phyloP scores from a whole-genome alignment of 2,888 invertebrate species.

The Andrena bucephala region DNA sequence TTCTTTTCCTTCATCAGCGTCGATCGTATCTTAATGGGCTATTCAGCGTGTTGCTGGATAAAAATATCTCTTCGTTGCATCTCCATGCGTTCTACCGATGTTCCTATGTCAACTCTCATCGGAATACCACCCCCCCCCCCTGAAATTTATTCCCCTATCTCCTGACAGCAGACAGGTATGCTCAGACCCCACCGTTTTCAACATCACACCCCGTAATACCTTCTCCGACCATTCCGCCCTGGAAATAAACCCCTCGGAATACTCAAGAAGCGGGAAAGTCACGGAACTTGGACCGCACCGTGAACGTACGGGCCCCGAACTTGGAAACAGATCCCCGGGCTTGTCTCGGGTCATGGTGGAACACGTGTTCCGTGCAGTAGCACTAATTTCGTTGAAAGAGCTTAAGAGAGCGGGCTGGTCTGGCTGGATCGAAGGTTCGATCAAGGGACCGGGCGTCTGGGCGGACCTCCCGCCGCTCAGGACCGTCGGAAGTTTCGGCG shows the following conservation, averaged over 20 bases:
- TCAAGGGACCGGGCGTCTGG: constrained; percentile 29
- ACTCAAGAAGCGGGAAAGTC: constrained; percentile 7
- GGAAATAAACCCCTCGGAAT: neutral
- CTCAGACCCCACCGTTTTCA: neutral
- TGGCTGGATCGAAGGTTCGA: constrained; percentile 32
- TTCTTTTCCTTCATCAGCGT: neutral
- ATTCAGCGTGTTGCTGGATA: too few species aligned
- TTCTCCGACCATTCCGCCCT: neutral
- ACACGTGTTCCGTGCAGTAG: constrained; percentile 31
- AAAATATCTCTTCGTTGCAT: too few species aligned
- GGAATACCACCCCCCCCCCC: too few species aligned
- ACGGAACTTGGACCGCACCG: constrained; percentile 5
- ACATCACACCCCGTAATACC: neutral
- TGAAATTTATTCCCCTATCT: too few species aligned
- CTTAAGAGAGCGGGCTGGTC: constrained; percentile 24
- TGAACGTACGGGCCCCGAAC: neutral
- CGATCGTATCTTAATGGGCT: neutral
- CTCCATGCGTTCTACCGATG: too few species aligned
- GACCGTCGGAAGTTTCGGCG: constrained; percentile 60
- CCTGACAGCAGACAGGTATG: too few species aligned
- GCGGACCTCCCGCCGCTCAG: constrained; percentile 2
- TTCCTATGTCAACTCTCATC: too few species aligned
- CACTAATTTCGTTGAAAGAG: constrained; percentile 54
- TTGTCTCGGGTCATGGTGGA: constrained; percentile 3
- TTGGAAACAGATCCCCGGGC: neutral